phyloP scores from a whole-genome alignment of 1,140 invertebrate species.

The Sycobia sp. region DNA sequence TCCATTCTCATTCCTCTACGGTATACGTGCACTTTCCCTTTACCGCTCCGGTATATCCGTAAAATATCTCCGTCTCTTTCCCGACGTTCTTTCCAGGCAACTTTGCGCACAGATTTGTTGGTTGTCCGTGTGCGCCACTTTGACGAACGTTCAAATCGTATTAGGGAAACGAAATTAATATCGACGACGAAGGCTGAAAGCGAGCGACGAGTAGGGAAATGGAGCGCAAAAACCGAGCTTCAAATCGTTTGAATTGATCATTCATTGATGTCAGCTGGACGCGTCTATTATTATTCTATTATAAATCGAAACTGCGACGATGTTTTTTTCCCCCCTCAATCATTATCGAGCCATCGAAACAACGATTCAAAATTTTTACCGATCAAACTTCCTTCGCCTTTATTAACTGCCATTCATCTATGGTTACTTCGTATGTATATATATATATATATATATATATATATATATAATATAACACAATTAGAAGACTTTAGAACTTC shows the following conservation, averaged over 20 bases:
- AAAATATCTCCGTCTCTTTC: neutral
- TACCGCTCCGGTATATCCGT: slow-evolving; percentile 13
- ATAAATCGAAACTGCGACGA: no score
- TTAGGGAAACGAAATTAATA: slow-evolving; percentile 1
- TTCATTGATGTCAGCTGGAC: neutral
- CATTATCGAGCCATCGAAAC: no score
- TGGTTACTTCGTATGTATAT: no score
- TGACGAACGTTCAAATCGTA: slow-evolving; percentile 5
- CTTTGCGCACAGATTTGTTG: slow-evolving; percentile 4
- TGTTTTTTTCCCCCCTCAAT: no score
- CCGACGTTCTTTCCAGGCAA: neutral
- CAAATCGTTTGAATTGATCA: slow-evolving; percentile 2
- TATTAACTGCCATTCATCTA: no score
- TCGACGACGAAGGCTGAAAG: neutral
- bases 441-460: no score
- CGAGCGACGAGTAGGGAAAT: neutral
- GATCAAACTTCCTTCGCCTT: no score
- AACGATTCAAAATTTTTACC: no score
- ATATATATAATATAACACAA: no score
- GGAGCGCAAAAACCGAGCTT: neutral
- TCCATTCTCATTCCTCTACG: neutral
- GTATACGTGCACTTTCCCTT: slow-evolving; percentile 2
- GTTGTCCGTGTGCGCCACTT: neutral
- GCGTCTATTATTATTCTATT: neutral
- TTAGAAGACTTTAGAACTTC: no score